phyloP scores from a whole-genome alignment of 2,888 invertebrate genomes.

The Apotomis capreana region DNA sequence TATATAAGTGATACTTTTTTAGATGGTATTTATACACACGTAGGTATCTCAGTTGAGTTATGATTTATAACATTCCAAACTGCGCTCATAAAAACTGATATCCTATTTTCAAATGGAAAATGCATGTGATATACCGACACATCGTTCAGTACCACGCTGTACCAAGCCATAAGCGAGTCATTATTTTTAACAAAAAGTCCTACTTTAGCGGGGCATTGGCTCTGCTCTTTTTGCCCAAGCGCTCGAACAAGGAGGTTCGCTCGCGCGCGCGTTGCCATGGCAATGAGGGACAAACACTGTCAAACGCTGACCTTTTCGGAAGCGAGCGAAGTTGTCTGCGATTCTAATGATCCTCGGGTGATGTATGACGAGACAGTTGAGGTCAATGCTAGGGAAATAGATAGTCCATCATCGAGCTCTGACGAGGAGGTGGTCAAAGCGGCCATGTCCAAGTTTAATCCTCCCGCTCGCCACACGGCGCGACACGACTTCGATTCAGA shows the following conservation, averaged over 20 bases:
- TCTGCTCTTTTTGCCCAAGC: constrained; percentile 54
- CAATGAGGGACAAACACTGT: constrained; percentile 77
- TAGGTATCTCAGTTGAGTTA: background rate
- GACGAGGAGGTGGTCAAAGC: constrained; percentile 64
- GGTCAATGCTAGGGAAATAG: constrained; percentile 82
- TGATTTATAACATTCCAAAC: background rate
- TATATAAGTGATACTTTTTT: background rate
- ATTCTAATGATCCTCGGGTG: constrained; percentile 56
- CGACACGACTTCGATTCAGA: constrained; percentile 77
- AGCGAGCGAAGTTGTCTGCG: constrained; percentile 43
- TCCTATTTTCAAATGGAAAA: constrained; percentile 26
- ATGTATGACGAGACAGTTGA: constrained; percentile 86
- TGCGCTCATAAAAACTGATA: constrained; percentile 18
- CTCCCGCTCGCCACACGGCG: constrained; percentile 72
- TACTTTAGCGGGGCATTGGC: constrained; percentile 34
- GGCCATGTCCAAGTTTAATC: constrained; percentile 77
- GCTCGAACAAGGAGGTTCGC: constrained; percentile 54
- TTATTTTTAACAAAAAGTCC: constrained; percentile 42
- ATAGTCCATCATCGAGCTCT: constrained; percentile 73
- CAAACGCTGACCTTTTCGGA: constrained; percentile 64
- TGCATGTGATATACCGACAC: constrained; percentile 50
- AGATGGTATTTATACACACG: background rate
- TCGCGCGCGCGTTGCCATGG: constrained; percentile 65
- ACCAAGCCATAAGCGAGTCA: constrained; percentile 47
- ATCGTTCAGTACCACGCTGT: constrained; percentile 51